Evolutionary conservation across 1,140 invertebrate genomes (phyloP), one percentile per base, ranked within the genome.

Genomic region (Drosophila virilis): DNA sequence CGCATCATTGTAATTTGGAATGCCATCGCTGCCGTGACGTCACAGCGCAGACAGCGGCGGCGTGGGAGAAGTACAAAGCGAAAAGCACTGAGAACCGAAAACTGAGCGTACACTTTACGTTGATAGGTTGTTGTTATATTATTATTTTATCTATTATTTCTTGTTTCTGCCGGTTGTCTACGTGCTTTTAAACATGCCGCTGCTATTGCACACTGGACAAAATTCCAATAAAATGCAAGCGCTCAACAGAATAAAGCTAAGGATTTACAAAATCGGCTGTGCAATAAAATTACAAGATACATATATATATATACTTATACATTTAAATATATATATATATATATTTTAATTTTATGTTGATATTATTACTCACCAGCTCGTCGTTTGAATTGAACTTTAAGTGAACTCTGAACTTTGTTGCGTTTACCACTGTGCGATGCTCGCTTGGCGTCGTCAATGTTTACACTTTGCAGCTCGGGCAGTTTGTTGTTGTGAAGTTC

Each of bases 391-490:
- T 28, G 4, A 28, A 5, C 22, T 28, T 5, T 28, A 28, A 28
- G 22, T 28, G 22, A 28, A 28, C 22, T 28, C 4, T 28, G 22
- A 28, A 28, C 22, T 28, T 5, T 28, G 5, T 28, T 57, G 17
- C 22, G 6, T 4, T 51, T 32, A 13, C 48, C 71, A 74, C 57
- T 74, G 71, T 74, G 65, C 64, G 28, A 35, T 64, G 59, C 58
- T 33, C 75, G 51, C 66, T 60, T 62, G 4, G 22, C 22, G 60
- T 60, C 73, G 64, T 83, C 55, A 62, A 62, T 67, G 78, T 80
- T 86, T 66, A 85, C 82, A 73, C 78, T 62, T 59, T 68, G 59
- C 62, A 66, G 58, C 71, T 43, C 68, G 28, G 57, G 60, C 64
- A 54, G 32, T 61, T 79, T 74, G 48, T 58, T 69, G 46, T 17